A percentile compares a stretch with the other conserved stretches of the same genome.
Conservation (phyloP, 2,888 invertebrate genomes). For the Ophion ventricosus region DNA sequence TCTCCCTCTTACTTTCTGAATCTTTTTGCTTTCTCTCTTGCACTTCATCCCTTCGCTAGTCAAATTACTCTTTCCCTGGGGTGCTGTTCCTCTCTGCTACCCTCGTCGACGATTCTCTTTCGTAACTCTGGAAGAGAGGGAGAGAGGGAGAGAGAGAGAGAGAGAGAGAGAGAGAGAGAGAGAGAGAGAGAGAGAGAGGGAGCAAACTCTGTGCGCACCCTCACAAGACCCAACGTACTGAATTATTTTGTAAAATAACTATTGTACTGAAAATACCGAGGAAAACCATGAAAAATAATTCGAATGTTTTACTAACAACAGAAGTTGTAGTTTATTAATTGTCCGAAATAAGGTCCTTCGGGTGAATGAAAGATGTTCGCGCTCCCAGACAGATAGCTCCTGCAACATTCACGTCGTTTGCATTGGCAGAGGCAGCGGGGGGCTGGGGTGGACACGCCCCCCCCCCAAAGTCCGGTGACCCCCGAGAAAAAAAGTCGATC, state of each 20-base stretch:
- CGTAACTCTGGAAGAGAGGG: background rate
- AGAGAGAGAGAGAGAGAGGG: background rate
- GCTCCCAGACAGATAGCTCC: too few relatives aligned
- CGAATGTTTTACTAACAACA: background rate
- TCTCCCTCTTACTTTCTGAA: background rate
- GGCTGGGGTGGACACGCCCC: too few relatives aligned
- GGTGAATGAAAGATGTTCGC: too few relatives aligned
- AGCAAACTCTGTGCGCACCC: background rate
- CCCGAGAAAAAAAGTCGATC: too few relatives aligned
- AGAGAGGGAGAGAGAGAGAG: background rate
- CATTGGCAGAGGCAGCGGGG: too few relatives aligned
- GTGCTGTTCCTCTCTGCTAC: background rate
- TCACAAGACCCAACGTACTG: background rate
- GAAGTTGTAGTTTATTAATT: background rate
- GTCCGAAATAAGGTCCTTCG: too few relatives aligned
- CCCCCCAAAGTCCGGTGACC: too few relatives aligned
- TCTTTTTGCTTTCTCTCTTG: background rate
- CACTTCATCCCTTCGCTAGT: background rate
- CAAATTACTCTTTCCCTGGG: background rate
- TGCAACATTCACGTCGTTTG: too few relatives aligned
- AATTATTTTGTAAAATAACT: background rate
- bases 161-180: background rate
- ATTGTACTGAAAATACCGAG: background rate
- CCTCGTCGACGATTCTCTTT: constrained; percentile 11
- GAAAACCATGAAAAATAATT: background rate